A percentile compares a stretch with the other conserved stretches of the same genome.
Evolutionary conservation across 2,113 vertebrate genomes (phyloP).

Genomic region (Rallus limicola): DNA sequence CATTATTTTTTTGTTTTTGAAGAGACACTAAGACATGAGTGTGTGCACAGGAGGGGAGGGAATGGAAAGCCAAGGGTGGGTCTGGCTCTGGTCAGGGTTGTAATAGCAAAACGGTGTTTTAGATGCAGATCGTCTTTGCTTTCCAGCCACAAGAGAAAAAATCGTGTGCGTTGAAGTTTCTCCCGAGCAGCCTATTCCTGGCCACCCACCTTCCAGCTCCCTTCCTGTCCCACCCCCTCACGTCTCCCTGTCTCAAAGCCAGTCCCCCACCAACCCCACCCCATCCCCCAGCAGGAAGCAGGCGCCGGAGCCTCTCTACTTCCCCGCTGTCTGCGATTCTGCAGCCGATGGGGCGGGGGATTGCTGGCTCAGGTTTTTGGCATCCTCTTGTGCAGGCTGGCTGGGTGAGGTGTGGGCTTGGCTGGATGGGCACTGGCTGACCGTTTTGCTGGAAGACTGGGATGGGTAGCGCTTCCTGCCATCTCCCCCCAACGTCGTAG

Average conservation of each 20-base stretch:
- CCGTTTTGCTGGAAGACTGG: conserved; percentile 84
- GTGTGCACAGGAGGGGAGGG: conserved; percentile 38
- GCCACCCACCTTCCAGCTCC: conserved; percentile 56
- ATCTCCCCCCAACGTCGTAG: conserved; percentile 81
- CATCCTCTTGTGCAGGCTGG: conserved; percentile 82
- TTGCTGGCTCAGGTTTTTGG: conserved; percentile 85
- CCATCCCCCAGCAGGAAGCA: conserved; percentile 24
- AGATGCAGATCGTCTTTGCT: conserved; percentile 58
- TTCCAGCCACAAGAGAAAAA: conserved; percentile 65
- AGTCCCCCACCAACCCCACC: conserved; percentile 30
- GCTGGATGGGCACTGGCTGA: conserved; percentile 71
- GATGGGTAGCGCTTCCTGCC: conserved; percentile 90
- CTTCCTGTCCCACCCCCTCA: conserved; percentile 43
- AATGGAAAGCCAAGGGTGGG: conserved; percentile 5
- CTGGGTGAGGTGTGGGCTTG: conserved; percentile 66
- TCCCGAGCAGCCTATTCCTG: conserved; percentile 59
- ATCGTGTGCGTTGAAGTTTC: conserved; percentile 55
- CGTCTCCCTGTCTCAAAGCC: neutral
- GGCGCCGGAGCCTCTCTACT: conserved; percentile 67
- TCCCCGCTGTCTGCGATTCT: conserved; percentile 73
- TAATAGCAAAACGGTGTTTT: conserved; percentile 62
- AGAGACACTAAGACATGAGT: conserved; percentile 72
- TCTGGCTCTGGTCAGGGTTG: conserved; percentile 61
- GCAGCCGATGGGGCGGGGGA: conserved; percentile 65
- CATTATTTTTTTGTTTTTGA: neutral